A percentile compares a stretch with the other conserved stretches of the same genome.
phyloP scores from a whole-genome alignment of 2,113 vertebrate genomes.

The Leuciscus idus region DNA sequence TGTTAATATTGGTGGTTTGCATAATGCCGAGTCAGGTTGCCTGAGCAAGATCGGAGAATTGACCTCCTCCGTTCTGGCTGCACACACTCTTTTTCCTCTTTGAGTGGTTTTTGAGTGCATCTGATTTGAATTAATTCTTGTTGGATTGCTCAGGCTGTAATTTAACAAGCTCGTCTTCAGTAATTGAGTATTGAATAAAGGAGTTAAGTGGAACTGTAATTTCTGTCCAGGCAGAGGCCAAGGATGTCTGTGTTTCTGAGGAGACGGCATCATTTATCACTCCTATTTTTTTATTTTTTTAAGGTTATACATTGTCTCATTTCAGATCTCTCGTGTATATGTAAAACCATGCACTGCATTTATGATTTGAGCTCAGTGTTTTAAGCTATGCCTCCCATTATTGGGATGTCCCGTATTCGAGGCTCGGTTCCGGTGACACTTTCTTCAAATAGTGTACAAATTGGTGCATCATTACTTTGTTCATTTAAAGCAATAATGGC shows the following conservation, averaged over 20 bases:
- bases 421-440: background rate
- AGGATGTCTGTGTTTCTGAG: conserved; percentile 23
- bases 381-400: background rate
- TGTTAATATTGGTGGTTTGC: conserved; percentile 31
- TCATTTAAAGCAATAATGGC: background rate
- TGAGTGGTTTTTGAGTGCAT: background rate
- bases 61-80: background rate
- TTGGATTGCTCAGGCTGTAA: conserved; percentile 22
- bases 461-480: background rate
- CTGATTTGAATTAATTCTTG: background rate
- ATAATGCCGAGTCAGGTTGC: conserved; percentile 45
- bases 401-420: background rate
- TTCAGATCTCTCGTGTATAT: background rate
- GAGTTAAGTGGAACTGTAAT: background rate
- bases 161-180: background rate
- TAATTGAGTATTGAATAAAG: conserved; percentile 15
- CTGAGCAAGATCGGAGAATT: conserved; percentile 25
- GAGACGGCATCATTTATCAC: conserved; percentile 31
- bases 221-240: conserved; percentile 16
- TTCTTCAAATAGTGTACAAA: background rate
- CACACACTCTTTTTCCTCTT: background rate
- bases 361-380: background rate
- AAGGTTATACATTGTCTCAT: background rate
- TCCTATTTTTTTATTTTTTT: background rate
- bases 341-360: background rate